A percentile compares a stretch with the other conserved stretches of the same genome.
Conservation (phyloP, 2,113 vertebrate genomes). For the Ahaetulla prasina region DNA sequence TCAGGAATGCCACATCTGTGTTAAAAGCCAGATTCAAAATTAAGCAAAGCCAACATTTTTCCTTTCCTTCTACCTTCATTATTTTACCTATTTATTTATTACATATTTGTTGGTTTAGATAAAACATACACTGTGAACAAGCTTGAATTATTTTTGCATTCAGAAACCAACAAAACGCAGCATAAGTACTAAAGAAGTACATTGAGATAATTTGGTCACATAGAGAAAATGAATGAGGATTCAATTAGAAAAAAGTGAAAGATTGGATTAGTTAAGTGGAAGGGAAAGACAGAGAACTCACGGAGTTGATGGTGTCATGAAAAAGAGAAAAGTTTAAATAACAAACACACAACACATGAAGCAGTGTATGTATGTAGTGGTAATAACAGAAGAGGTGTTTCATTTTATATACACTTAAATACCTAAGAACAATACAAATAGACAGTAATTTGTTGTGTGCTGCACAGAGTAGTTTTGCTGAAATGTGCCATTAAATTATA, state of each 20-base stretch:
- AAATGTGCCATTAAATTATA: not conserved
- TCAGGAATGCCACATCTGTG: not conserved
- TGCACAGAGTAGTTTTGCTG: not conserved
- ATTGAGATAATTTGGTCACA: not conserved
- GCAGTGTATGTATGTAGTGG: not conserved
- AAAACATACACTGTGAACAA: not conserved
- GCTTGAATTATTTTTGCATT: not conserved
- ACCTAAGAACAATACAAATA: not conserved
- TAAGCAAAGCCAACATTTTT: not conserved
- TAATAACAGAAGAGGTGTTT: not conserved
- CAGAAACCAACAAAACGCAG: not conserved
- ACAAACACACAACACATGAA: not conserved
- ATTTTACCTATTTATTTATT: not conserved
- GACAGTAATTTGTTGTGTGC: not conserved
- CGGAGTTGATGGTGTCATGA: not conserved
- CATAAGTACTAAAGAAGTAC: not conserved
- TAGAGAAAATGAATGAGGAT: not conserved
- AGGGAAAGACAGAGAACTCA: not conserved
- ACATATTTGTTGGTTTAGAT: not conserved
- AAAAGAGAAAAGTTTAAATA: not conserved
- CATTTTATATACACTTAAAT: not conserved
- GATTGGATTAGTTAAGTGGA: not conserved
- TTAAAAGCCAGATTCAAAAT: not conserved
- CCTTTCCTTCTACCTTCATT: not conserved
- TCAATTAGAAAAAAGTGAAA: not conserved